phyloP scores from a whole-genome alignment of 2,888 invertebrate species.

The Conomelus anceps region DNA sequence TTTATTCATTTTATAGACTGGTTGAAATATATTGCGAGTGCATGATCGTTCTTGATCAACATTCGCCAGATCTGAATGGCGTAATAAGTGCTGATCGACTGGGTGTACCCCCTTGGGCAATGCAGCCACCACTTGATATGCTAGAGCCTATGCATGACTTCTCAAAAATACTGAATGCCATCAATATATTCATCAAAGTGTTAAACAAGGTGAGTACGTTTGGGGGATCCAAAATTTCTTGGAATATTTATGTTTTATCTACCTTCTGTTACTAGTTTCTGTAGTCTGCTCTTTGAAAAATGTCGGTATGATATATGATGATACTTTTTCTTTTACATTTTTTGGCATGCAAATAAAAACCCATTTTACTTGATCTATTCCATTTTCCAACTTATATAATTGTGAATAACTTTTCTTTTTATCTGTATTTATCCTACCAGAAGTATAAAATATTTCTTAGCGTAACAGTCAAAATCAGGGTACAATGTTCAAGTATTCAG shows the following conservation, averaged over 20 bases:
- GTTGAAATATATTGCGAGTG: conserved; percentile 18
- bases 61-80: conserved; percentile 2
- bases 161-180: conserved; percentile 10
- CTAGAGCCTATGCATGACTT: conserved; percentile 15
- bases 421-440: no score
- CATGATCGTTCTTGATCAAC: conserved; percentile 10
- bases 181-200: conserved; percentile 13
- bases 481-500: no score
- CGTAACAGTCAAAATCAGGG: no score
- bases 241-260: no score
- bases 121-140: conserved; percentile 9
- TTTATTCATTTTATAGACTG: conserved; percentile 6
- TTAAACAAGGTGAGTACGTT: conserved; percentile 3
- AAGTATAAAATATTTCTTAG: no score
- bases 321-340: neutral
- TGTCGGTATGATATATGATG: neutral
- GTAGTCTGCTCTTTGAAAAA: no score
- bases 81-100: conserved; percentile 17
- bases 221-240: no score
- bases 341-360: neutral
- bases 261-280: no score
- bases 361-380: neutral
- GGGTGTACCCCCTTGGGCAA: conserved; percentile 11
- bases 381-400: no score
- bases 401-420: no score